Base-by-base conservation (phyloP, 2,888 invertebrate species). In the Incurvaria masculella region DNA sequence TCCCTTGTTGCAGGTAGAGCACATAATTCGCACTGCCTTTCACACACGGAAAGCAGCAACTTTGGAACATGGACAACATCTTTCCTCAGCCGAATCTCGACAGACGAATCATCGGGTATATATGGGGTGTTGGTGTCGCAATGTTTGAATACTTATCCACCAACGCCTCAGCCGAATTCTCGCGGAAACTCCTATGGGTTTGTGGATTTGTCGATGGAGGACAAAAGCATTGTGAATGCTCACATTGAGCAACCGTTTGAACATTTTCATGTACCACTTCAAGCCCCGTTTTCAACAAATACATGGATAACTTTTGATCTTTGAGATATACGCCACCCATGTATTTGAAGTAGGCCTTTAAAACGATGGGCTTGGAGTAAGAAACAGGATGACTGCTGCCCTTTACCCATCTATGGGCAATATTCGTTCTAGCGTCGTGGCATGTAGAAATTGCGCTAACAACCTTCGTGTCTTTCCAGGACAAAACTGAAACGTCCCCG, bases 231-330 rank as follows among this genome's bases (percentile, higher is more conserved):
- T 50, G 17, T 47, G 26, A 44, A 50, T 33, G 21, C 46, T 50
- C 14, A 42, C 21, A 21, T 50, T 46, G 11, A 50, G 27, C 19
- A 46, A 40, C 23, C 49, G 44, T 38, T 26, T 47, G 19, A 50
- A 50, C 4, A 46, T 43, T 49, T 46, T 46, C 6, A 43, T 49
- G 40, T 49, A 49, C 45, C 48, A 49, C 33, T 50, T 50, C n/a
- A 47, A 21, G 16, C 47, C 47, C 39, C 44, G 47, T 46, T 26
- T 50, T 47, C 39, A 50, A 26, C 18, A 47, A 40, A 21, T 50
- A 50, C 46, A 47, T 45, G 8, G 43, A 44, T 6, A 47, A 27
- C 17, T 44, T 47, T 14, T 42, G 42, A 20, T 47, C 47, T 19
- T 41, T 46, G 3, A 40, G 21, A 14, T 46, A 23, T n/a, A 46